Percentiles rank a stretch among this genome's conserved stretches.
phyloP scores from a whole-genome alignment of 2,113 vertebrate genomes.

The Saimiri boliviensis region DNA sequence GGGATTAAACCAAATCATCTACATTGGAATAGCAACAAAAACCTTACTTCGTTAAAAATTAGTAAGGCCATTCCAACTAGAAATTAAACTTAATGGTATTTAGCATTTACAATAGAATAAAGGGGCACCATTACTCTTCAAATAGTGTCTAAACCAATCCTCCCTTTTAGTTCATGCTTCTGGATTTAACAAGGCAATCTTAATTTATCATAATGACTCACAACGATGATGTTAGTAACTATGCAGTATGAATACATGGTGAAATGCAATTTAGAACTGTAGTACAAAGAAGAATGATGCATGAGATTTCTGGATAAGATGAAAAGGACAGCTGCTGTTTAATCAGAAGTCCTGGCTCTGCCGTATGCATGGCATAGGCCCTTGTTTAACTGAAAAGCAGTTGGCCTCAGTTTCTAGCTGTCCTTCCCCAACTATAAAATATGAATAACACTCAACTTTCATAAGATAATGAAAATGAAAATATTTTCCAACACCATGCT shows the following conservation, averaged over 20 bases:
- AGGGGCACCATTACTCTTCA: neutral
- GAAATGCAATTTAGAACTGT: neutral
- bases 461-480: neutral
- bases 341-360: neutral
- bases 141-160: neutral
- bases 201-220: neutral
- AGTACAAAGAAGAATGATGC: neutral
- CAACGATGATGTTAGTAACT: neutral
- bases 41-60: neutral
- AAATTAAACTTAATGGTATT: neutral
- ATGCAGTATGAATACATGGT: neutral
- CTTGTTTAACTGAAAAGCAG: neutral
- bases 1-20: neutral
- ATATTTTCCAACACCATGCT: neutral
- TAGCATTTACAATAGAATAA: neutral
- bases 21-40: neutral
- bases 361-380: no score
- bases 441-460: neutral
- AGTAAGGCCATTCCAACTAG: neutral
- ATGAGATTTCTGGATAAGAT: neutral
- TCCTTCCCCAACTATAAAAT: neutral
- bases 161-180: neutral
- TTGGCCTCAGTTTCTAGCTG: neutral
- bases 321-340: neutral
- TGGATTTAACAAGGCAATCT: neutral